Base-by-base conservation (phyloP, 1,140 invertebrate species). In the Drosophila setifemur region DNA sequence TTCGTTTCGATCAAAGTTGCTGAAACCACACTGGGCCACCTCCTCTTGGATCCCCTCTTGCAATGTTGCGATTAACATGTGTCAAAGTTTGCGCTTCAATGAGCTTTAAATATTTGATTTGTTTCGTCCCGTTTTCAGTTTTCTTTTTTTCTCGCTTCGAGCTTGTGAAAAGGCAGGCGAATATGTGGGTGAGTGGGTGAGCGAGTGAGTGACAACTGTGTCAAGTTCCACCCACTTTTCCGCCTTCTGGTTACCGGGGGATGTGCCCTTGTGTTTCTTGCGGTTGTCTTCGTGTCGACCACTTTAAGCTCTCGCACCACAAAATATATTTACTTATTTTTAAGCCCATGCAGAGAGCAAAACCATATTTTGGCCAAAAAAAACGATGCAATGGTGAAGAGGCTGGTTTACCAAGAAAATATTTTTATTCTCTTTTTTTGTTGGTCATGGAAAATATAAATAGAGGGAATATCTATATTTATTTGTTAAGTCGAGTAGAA, bases 31-130 rank as follows among this genome's bases (percentile, higher is more conserved):
- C n/a, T n/a, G n/a, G n/a, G n/a, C n/a, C n/a, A n/a, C n/a, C n/a
- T n/a, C n/a, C n/a, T n/a, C n/a, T n/a, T n/a, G n/a, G n/a, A n/a
- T n/a, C n/a, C n/a, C n/a, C n/a, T n/a, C n/a, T n/a, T n/a, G n/a
- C n/a, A n/a, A n/a, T n/a, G n/a, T 7, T 39, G 50, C 74, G 43
- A 40, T 79, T 29, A 79, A 73, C 81, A 85, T 85, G 79, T 75
- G 79, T 85, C 81, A 76, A 76, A 81, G 81, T 86, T 75, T 86
- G 58, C 75, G 75, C 75, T 76, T 73, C 82, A 86, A 76, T 86
- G 72, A 76, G 81, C 81, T 86, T 86, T 86, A 87, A 86, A 81
- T 81, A 86, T 86, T 86, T 86, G 81, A 86, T 86, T 86, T 76
- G 75, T 73, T 86, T 79, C 68, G 70, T 52, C 21, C 49, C 35